Evolutionary conservation across 2,113 vertebrate genomes (phyloP).

Genomic region (Python bivittatus): DNA sequence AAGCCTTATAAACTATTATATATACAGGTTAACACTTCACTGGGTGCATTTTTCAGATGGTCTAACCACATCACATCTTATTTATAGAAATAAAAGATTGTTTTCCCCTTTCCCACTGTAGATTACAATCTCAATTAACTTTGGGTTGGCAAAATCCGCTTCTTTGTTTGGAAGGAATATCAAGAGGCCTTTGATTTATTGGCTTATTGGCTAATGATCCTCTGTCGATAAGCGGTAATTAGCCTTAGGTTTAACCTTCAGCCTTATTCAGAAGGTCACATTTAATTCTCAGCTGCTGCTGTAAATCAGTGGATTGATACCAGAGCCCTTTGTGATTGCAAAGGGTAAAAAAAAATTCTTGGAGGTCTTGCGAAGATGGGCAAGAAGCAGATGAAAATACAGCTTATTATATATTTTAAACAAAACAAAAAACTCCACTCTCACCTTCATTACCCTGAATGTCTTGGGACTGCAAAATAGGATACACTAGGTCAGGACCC

Average conservation of each 20-base stretch:
- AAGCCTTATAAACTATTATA: no score
- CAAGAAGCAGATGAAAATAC: background rate
- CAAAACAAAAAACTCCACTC: background rate
- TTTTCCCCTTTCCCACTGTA: background rate
- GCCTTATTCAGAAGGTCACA: background rate
- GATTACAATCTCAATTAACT: background rate
- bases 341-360: background rate
- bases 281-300: background rate
- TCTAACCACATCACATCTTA: background rate
- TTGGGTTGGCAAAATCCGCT: background rate
- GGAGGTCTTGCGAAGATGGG: background rate
- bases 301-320: background rate
- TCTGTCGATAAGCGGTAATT: constrained; percentile 11
- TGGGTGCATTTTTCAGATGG: background rate
- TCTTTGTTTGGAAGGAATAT: background rate
- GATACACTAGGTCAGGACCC: no score
- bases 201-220: constrained; percentile 12
- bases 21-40: background rate
- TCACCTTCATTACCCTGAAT: no score
- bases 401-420: background rate
- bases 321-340: background rate
- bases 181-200: constrained; percentile 1
- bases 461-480: no score
- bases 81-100: background rate
- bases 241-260: background rate